Base-by-base conservation (phyloP, 92 coral and sea anemone species). In the Galaxea fascicularis region DNA sequence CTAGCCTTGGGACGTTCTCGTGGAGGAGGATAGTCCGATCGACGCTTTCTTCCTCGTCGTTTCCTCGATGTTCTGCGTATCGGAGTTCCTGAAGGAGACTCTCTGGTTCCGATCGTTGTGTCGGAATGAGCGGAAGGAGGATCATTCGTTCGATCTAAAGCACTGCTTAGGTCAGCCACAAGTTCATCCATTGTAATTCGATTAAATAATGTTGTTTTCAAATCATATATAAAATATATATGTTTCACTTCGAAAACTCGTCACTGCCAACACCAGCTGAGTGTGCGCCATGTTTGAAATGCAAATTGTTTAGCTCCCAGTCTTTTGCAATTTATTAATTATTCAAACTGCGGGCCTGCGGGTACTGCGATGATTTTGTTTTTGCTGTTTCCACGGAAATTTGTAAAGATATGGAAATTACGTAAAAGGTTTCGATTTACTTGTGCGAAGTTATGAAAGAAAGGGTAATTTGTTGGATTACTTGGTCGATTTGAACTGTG, bases 21-120 rank as follows among this genome's bases (percentile, higher is more conserved):
- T 20, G 87, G 68, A 21, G 94, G 89, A 24, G 93, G 98, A 63
- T 90, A 94, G 46, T 94, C 94, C 12, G 98, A 94, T 79, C 97
- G 82, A 18, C 99, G 94, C 75, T 96, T 96, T 82, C 98, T 82
- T 24, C 93, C 91, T 16, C 99, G 78, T 79, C 99, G 84, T 68
- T 96, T 96, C 80, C 91, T 94, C 20, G 90, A 84, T 29, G 88
- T 82, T 73, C 82, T 92, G 12, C 95, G 91, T 29, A 92, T 91
- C 3, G 98, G 98, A 35, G 98, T 94, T 16, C 93, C 86, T 10
- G 95, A 91, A 9, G 98, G 95, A 0, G 98, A 94, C 30, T 94
- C 98, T 63, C 91, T 90, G 11, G 95, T 91, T 52, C 93, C 92
- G 52, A 94, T 89, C 31, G 98, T 94, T 27, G 98, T 88, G 66